Base-by-base conservation (phyloP, 1,140 invertebrate species). In the Achroia grisella region DNA sequence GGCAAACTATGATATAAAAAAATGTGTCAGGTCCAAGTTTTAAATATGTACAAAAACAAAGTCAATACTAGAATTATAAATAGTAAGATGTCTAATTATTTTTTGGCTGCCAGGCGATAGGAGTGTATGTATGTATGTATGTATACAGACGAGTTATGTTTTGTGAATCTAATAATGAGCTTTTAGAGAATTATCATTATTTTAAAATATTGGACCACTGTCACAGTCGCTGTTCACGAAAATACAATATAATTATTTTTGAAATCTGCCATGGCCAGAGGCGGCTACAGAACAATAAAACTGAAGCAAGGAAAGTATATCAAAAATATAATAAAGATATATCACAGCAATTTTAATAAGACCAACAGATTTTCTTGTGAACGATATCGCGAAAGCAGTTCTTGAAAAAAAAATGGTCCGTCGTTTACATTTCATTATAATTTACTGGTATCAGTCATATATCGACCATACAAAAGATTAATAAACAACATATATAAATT, bases 311-410 rank as follows among this genome's bases (percentile, higher is more conserved):
- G 66, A 60, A 53, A 66, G 60, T 63, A 60, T 55, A 57, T 67
- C 62, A 71, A 71, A 61, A 74, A 75, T 69, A 76, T 67, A 79
- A 81, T 60, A 83, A 80, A 64, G 77, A 77, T 81, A 81, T 84
- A 84, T 84, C 80, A 84, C 80, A 84, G 77, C 70, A 81, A 80
- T 81, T 80, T 77, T 44, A 48, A 44, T 70, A 66, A 80, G 71
- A 74, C 66, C 73, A 76, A 75, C 68, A 52, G 55, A 63, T 66
- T 56, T 47, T 60, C 60, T 52, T 36, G 44, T 55, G 37, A 56
- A 53, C 66, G 74, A 78, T 71, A 80, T 79, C 78, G 61, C 65
- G 70, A 62, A 75, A 61, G 49, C 60, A 47, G 45, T 59, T 52
- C 59, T 59, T 44, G 52, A 50, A 44, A 64, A 45, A 54, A 59